phyloP scores from a whole-genome alignment of 2,113 vertebrate species.

The Sarotherodon lohbergeri region DNA sequence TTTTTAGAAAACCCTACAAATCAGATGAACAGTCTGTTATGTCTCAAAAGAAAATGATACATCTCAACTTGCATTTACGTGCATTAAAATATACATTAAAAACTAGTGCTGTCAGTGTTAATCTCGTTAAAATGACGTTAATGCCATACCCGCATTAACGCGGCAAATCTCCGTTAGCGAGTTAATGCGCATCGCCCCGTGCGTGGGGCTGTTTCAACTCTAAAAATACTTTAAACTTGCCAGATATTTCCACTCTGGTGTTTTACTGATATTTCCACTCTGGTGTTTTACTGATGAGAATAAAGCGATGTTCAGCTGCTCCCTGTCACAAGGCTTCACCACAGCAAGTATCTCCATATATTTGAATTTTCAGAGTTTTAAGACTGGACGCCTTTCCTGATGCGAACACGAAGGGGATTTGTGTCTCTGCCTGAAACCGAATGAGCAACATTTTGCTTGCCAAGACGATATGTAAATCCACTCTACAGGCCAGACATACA shows the following conservation, averaged over 20 bases:
- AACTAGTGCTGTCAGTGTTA: too few species aligned
- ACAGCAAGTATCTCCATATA: neutral
- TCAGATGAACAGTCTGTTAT: neutral
- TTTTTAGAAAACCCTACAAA: neutral
- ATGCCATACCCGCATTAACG: too few species aligned
- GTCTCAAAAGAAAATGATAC: too few species aligned
- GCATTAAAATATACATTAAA: too few species aligned
- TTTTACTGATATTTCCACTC: neutral
- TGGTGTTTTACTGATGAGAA: neutral
- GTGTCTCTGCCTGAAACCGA: neutral
- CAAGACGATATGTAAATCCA: rapidly evolving
- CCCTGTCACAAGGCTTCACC: neutral
- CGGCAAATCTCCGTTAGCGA: too few species aligned
- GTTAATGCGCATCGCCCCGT: too few species aligned
- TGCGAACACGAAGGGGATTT: neutral
- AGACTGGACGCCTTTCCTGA: neutral
- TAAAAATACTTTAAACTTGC: neutral
- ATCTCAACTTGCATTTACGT: too few species aligned
- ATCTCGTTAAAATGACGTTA: too few species aligned
- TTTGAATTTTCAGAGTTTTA: neutral
- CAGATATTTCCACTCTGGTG: neutral
- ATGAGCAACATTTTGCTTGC: neutral
- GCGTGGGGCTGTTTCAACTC: neutral
- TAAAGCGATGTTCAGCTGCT: rapidly evolving
- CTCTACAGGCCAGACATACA: rapidly evolving